Conservation (phyloP, 2,113 vertebrate species). For the Phalacrocorax brasilianus region DNA sequence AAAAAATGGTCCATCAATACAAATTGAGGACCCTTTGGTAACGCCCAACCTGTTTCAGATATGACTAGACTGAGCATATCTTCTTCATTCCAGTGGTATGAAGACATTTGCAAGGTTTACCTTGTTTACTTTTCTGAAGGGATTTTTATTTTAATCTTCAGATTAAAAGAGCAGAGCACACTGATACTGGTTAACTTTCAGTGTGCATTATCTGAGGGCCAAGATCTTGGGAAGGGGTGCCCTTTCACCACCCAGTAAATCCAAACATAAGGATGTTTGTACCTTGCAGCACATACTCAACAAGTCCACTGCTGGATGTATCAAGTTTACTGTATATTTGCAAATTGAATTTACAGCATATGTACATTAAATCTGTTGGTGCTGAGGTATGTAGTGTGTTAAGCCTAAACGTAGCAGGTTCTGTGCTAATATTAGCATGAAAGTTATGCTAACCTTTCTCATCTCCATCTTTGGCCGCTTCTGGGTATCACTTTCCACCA, state of each 20-base stretch:
- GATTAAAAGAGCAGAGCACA: background rate
- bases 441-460: conserved; percentile 9
- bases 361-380: background rate
- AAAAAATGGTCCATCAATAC: too few relatives aligned
- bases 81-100: background rate
- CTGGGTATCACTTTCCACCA: background rate
- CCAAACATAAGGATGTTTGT: background rate
- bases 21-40: background rate
- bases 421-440: conserved; percentile 31
- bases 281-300: background rate
- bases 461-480: conserved; percentile 2
- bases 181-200: background rate
- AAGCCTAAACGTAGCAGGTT: background rate
- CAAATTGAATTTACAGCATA: conserved; percentile 10
- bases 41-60: background rate
- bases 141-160: background rate
- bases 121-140: background rate
- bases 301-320: background rate
- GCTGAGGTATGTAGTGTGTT: background rate
- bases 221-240: background rate
- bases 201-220: background rate
- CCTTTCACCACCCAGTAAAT: background rate
- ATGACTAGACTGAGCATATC: background rate
- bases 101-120: background rate
- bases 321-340: conserved; percentile 17